Percentiles rank a stretch among this genome's conserved stretches.
Conservation (phyloP, 35 echinoderm and acorn worm genomes). For the Apostichopus japonicus region DNA sequence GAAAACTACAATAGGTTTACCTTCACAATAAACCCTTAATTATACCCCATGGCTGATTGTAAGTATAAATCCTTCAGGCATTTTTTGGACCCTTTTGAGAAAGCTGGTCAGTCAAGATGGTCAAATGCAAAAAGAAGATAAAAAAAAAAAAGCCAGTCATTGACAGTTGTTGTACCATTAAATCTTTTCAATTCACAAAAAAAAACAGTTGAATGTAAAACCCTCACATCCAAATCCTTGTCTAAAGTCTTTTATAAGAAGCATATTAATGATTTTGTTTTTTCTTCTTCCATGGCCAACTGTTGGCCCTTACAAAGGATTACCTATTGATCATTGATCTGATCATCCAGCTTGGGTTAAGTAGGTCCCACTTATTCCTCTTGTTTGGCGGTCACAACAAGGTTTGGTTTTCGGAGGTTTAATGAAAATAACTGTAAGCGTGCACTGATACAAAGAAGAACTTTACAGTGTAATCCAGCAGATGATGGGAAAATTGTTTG, state of each 20-base stretch:
- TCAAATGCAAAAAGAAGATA: background rate
- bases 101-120: background rate
- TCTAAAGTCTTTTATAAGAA: background rate
- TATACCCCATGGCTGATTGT: background rate
- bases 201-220: background rate
- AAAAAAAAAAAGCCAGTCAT: background rate
- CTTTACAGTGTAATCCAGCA: background rate
- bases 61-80: background rate
- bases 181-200: background rate
- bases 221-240: background rate
- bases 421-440: background rate
- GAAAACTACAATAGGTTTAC: background rate
- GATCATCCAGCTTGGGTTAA: background rate
- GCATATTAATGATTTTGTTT: conserved; percentile 1
- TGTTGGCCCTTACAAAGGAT: no score
- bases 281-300: background rate
- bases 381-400: background rate
- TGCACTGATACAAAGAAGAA: background rate
- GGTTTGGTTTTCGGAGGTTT: background rate
- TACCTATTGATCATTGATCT: background rate
- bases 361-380: background rate
- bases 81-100: background rate
- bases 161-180: background rate
- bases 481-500: background rate
- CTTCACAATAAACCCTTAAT: background rate